A percentile compares a stretch with the other conserved stretches of the same genome.
Conservation (phyloP, 35 echinoderm and acorn worm genomes). For the Eucidaris tribuloides region DNA sequence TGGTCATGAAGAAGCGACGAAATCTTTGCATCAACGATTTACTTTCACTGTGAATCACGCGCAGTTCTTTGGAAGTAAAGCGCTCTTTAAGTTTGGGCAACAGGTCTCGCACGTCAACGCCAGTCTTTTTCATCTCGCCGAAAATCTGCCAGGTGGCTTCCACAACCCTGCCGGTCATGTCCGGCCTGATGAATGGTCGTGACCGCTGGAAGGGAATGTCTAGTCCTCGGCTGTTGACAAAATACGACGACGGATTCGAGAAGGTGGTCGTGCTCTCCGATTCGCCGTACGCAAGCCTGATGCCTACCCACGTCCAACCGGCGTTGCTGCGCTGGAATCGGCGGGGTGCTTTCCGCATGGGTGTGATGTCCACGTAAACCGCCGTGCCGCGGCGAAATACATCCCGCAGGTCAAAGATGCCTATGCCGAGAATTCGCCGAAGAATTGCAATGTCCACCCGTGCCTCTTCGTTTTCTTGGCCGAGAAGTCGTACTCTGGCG, state of each 20-base stretch:
- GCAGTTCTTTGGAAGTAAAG: background rate
- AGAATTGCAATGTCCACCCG: conserved; percentile 17
- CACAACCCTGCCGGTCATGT: background rate
- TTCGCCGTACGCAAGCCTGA: background rate
- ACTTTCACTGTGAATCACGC: background rate
- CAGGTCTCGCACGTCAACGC: background rate
- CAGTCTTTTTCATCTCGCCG: background rate
- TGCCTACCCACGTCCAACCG: background rate
- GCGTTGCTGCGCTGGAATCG: conserved; percentile 4
- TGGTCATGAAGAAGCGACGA: conserved; percentile 2
- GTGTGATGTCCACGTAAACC: background rate
- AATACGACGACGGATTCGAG: background rate
- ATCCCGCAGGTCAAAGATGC: background rate
- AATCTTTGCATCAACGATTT: conserved; percentile 2
- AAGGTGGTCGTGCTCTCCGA: background rate
- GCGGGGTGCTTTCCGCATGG: background rate
- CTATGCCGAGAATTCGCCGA: conserved; percentile 3
- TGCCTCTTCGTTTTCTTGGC: conserved; percentile 13
- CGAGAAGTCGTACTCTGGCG: background rate
- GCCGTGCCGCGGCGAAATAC: background rate
- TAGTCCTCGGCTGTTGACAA: background rate
- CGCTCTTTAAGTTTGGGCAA: background rate
- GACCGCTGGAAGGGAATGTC: conserved; percentile 4
- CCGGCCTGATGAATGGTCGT: background rate
- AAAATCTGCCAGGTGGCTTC: conserved; percentile 12